Base-by-base conservation (phyloP, 2,113 vertebrate species). In the Drymodes brunneopygia region DNA sequence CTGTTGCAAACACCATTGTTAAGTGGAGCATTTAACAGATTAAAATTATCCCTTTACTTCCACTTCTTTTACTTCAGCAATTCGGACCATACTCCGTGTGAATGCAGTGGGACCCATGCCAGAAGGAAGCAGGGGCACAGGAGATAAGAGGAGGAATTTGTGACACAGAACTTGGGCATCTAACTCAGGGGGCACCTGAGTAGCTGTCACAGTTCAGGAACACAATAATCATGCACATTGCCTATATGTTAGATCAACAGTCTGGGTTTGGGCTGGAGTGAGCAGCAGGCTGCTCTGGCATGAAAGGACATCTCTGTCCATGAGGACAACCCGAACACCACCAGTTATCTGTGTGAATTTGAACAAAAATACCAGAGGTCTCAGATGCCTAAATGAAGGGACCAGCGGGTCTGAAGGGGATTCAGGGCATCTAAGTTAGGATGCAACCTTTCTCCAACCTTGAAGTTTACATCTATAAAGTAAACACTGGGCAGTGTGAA, bases 1-100 rank as follows among this genome's bases (percentile, higher is more conserved):
- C 45, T 61, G 45, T 70, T 90, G 77, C 67, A 94, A 93, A 94
- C 29, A 33, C 54, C 50, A 91, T 90, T 96, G 90, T 94, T 91
- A 75, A 91, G 71, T 54, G 15, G 35, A 70, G 40, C 83, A 70
- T 28, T 94, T 91, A 83, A 83, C 56, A 82, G 48, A 91, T 79
- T 83, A 62, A 85, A 91, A 83, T 90, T 45, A 60, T 78, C 56
- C 74, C 56, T 88, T 72, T 61, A 42, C 51, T 96, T 97, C 74
- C 4, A 1, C 81, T 97, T 85, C 61, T 93, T 92, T 77, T 45
- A 35, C 72, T 89, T 75, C 40, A 84, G 74, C 61, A 67, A 15
- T 81, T 81, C 5, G 2, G 79, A 54, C 45, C 35, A 8, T 31
- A 38, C 21, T 42, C 66, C 2, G 2, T 83, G 66, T 48, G 71